A percentile compares a stretch with the other conserved stretches of the same genome.
Evolutionary conservation across 2,888 invertebrate genomes (phyloP).

Genomic region (Melieria omissa): DNA sequence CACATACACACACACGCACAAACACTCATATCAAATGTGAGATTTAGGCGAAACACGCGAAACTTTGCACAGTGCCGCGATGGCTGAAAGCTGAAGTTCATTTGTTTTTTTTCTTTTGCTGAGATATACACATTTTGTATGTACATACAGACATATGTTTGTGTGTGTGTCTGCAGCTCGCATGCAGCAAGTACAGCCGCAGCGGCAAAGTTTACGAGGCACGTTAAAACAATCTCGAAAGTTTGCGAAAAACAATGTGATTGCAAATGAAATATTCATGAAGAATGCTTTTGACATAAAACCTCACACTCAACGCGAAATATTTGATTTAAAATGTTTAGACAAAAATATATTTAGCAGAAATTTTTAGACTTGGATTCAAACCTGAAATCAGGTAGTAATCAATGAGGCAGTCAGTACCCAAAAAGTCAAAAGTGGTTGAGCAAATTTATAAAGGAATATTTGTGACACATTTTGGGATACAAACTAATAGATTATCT

Average conservation of each 20-base stretch:
- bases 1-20: not conserved
- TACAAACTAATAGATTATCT: too few relatives aligned
- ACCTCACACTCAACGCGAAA: constrained; percentile 15
- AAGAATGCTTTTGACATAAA: constrained; percentile 46
- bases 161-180: not conserved
- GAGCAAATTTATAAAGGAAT: too few relatives aligned
- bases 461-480: too few relatives aligned
- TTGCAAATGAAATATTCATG: constrained; percentile 61
- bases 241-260: constrained; percentile 57
- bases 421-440: too few relatives aligned
- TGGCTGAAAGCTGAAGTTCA: too few relatives aligned
- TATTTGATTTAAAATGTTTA: not conserved
- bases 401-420: too few relatives aligned
- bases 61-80: not conserved
- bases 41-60: not conserved
- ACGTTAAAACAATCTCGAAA: constrained; percentile 37
- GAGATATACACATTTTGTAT: too few relatives aligned
- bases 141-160: not conserved
- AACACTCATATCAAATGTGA: not conserved
- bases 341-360: too few relatives aligned
- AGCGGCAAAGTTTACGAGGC: constrained; percentile 25
- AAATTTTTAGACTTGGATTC: too few relatives aligned
- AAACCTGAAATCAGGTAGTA: too few relatives aligned
- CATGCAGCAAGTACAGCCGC: not conserved
- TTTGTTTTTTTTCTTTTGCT: not conserved